Base-by-base conservation (phyloP, 1,140 invertebrate species). In the Nylanderia fulva region DNA sequence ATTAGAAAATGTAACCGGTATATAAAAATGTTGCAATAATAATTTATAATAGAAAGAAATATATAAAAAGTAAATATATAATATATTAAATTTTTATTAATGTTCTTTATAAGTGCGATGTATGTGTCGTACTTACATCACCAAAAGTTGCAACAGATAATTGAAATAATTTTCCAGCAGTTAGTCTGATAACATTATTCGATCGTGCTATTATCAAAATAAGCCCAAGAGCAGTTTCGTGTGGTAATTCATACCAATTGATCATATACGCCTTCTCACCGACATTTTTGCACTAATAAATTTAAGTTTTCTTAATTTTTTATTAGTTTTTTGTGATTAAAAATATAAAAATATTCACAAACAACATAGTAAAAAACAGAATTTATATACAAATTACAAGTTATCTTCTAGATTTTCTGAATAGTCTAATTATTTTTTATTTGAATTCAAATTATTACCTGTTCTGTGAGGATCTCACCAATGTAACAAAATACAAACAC, bases 401-500 rank as follows among this genome's bases (percentile, higher is more conserved):
- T 58, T 42, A 45, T 33, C 7, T 58, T 36, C 1, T 11, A 58
- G 24, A 36, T 24, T 24, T 2, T 3, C n/a, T 27, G 9, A 5
- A 42, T 68, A 42, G 0, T n/a, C 15, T 13, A 74, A 39, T 6
- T 71, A 33, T 2, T 1, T 42, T 21, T 33, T 13, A 69, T 2
- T 69, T 2, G 0, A 0, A 6, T 39, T 61, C 2, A 8, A 74
- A 8, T 5, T 66, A 36, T 52, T 92, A 92, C 92, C 90, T 93
- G 74, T 82, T 83, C 76, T 8, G 87, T 82, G 1, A 92, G 58
- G 58, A 84, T 68, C 86, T 93, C 91, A n/a, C 92, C 91, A n/a
- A 91, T 86, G 29, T 91, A 92, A 69, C 92, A 93, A 84, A 91
- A 87, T 79, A 91, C 76, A 13, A 91, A 93, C 66, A 92, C 90